Percentiles rank a stretch among this genome's conserved stretches.
phyloP scores from a whole-genome alignment of 2,888 invertebrate species.

The Belgica antarctica region DNA sequence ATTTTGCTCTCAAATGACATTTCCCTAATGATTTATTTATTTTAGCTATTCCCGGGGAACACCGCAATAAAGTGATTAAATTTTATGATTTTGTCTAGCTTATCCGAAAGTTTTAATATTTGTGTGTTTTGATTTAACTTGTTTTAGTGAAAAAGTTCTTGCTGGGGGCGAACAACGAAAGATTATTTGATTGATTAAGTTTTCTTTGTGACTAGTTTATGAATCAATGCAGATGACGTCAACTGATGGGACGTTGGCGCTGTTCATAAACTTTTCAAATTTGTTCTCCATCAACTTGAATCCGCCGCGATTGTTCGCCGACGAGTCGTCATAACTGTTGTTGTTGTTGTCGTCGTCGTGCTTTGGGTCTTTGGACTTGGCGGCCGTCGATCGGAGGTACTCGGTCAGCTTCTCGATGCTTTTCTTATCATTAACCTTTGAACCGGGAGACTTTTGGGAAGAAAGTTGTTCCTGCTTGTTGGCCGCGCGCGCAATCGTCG shows the following conservation, averaged over 20 bases:
- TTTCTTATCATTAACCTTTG: slow-evolving; percentile 32
- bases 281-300: slow-evolving; percentile 5
- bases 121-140: too few relatives aligned
- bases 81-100: too few relatives aligned
- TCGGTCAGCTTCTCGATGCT: slow-evolving; percentile 39
- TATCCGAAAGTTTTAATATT: too few relatives aligned
- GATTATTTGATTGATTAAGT: too few relatives aligned
- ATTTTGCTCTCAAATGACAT: background rate
- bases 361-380: slow-evolving; percentile 20
- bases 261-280: slow-evolving; percentile 4
- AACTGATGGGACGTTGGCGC: background rate
- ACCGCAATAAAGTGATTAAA: too few relatives aligned
- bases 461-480: background rate
- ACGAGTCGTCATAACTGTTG: slow-evolving; percentile 22
- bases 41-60: too few relatives aligned
- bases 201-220: too few relatives aligned
- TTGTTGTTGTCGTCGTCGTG: slow-evolving; percentile 34
- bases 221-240: slow-evolving; percentile 41
- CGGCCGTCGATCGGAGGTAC: slow-evolving; percentile 24
- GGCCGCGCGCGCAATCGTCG: slow-evolving; percentile 14
- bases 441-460: background rate
- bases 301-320: slow-evolving; percentile 20
- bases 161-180: too few relatives aligned
- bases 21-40: too few relatives aligned
- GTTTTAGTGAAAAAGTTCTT: too few relatives aligned